Base-by-base conservation (phyloP, 2,888 invertebrate genomes). In the Ophion ellenae region DNA sequence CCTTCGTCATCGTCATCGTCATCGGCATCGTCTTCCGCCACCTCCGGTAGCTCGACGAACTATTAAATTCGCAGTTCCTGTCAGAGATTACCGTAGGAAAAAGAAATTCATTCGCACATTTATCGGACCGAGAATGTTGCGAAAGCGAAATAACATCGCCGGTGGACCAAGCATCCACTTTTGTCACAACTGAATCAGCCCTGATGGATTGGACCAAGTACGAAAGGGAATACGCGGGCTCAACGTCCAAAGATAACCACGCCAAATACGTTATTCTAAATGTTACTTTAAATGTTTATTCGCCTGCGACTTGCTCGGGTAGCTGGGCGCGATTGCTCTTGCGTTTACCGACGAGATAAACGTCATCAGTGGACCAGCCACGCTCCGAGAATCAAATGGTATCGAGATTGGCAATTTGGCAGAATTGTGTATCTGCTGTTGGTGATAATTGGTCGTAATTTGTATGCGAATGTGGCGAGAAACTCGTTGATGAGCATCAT, bases 1-100 rank as follows among this genome's bases (percentile, higher is more conserved):
- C 96, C 96, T 91, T 96, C 97, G 87, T 96, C 96, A 92, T 95
- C 96, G 86, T 95, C 95, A 10, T 95, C 95, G 47, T 95, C 95
- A 2, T 95, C 96, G 0, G 73, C 77, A 63, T 95, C 96, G 85
- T 95, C 95, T 69, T 95, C 95, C 4, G 85, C 90, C 57, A 92
- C 94, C 78, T 89, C 92, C 11, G 90, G 90, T 82, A 91, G 92
- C 87, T 91, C 93, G 40, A 87, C 92, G 63, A 93, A 91, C 85
- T 92, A 92, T 83, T 90, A 89, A 87, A 81, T 59, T 32, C 59
- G 40, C 81, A 83, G 86, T 86, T 86, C 81, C 11, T 57, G 53
- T 86, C 86, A 78, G 78, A 59, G 86, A 83, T 86, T 81, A 78
- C 83, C 83, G 24, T 20, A 77, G 47, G 61, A 64, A 64, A 57